phyloP scores from a whole-genome alignment of 2,113 vertebrate species.

The Lophura nycthemera region DNA sequence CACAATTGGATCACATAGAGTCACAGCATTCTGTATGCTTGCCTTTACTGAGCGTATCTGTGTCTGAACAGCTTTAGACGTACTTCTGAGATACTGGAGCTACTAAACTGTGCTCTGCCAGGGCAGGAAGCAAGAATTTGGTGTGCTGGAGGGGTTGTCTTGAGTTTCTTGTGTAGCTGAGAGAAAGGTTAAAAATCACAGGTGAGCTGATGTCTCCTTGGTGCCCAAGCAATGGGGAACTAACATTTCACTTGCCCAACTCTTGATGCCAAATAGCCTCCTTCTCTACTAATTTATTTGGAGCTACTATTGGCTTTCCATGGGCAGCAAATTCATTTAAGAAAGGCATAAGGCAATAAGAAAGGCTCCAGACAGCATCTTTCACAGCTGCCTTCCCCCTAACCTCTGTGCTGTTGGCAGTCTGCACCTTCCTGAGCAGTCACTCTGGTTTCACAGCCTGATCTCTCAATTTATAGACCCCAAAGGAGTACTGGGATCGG shows the following conservation, averaged over 20 bases:
- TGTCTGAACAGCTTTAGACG: not conserved
- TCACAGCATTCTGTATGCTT: accelerated
- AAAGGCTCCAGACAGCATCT: not conserved
- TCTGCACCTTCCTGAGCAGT: not conserved
- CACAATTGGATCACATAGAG: accelerated
- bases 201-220: not conserved
- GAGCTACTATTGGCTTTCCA: not conserved
- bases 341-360: not conserved
- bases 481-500: not conserved
- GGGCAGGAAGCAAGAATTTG: not conserved
- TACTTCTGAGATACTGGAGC: not conserved
- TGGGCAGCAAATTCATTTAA: not conserved
- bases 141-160: not conserved
- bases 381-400: not conserved
- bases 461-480: not conserved
- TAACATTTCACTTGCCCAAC: not conserved
- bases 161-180: not conserved
- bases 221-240: not conserved
- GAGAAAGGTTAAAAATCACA: not conserved
- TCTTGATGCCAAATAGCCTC: not conserved
- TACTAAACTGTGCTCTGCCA: not conserved
- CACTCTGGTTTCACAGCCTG: not conserved
- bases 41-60: not conserved
- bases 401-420: not conserved
- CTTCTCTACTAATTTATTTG: not conserved